phyloP scores from a whole-genome alignment of 2,888 invertebrate species.

The Pasiphila rectangulata region DNA sequence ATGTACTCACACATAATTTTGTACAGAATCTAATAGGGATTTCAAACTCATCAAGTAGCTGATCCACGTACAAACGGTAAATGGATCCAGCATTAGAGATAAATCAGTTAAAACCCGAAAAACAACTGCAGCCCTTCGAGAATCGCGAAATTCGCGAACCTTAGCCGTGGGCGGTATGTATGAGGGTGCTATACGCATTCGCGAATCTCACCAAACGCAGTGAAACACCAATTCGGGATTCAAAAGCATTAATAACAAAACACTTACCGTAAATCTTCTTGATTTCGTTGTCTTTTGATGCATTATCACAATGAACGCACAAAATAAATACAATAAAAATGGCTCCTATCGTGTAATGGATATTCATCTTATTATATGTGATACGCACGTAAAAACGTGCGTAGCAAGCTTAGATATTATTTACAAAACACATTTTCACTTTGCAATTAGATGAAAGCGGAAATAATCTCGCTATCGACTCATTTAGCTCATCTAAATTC shows the following conservation, averaged over 20 bases:
- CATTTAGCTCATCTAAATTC: constrained; percentile 63
- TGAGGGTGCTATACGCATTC: background rate
- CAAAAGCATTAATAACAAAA: constrained; percentile 20
- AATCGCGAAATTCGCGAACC: constrained; percentile 8
- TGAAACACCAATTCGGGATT: background rate
- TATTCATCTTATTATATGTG: constrained; percentile 69
- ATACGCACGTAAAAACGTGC: constrained; percentile 61
- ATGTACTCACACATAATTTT: too few species aligned
- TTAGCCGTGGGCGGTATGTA: constrained; percentile 42
- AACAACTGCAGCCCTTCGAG: background rate
- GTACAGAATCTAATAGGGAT: too few species aligned
- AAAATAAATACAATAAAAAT: constrained; percentile 81
- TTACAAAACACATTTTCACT: constrained; percentile 72
- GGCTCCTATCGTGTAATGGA: constrained; percentile 76
- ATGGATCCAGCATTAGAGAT: background rate
- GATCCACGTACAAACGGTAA: background rate
- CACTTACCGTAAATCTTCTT: constrained; percentile 74
- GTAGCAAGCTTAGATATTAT: constrained; percentile 60
- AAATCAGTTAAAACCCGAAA: too few species aligned
- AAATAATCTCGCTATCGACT: constrained; percentile 60
- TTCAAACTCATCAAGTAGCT: too few species aligned
- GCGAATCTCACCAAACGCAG: background rate
- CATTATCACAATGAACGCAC: constrained; percentile 79
- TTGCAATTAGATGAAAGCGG: constrained; percentile 52
- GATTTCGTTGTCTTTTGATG: constrained; percentile 75